Evolutionary conservation across 2,888 invertebrate genomes (phyloP).

Genomic region (Dusona sp.): DNA sequence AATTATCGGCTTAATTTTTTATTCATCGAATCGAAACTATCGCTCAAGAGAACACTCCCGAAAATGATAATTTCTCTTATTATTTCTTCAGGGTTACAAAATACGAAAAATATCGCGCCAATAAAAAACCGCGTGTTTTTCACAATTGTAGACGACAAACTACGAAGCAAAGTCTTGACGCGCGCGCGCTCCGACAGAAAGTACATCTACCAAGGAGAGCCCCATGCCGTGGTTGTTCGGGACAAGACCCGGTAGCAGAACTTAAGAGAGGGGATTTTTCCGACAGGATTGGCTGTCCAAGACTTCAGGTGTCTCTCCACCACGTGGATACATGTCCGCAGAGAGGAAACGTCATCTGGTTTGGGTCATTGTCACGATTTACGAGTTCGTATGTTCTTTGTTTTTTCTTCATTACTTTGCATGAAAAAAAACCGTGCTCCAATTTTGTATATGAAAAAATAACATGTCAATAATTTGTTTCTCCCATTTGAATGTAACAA

Average conservation of each 20-base stretch:
- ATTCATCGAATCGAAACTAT: not conserved
- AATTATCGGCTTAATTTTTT: not conserved
- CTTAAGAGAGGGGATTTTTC: conserved; percentile 74
- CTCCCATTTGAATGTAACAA: not conserved
- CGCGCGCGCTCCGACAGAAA: conserved; percentile 43
- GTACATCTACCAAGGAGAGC: conserved; percentile 28
- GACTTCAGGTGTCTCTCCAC: conserved; percentile 74
- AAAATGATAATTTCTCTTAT: not conserved
- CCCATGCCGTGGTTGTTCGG: conserved; percentile 18
- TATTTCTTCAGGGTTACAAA: not conserved
- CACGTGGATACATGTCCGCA: conserved; percentile 73
- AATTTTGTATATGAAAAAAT: not conserved
- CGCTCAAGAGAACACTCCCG: not conserved
- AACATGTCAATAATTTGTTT: not conserved
- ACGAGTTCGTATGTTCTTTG: conserved; percentile 35
- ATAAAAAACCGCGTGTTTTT: conserved; percentile 70
- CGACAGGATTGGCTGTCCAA: conserved; percentile 74
- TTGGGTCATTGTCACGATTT: conserved; percentile 80
- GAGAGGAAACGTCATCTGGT: conserved; percentile 72
- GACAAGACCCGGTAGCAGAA: conserved; percentile 31
- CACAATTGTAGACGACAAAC: conserved; percentile 69
- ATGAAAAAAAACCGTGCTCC: not conserved
- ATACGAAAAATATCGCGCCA: conserved; percentile 19
- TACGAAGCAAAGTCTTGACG: conserved; percentile 27
- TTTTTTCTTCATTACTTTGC: not conserved